These are phyloP conservation scores for Chelonus formosanus DNA, from an alignment of 2,888 invertebrate species.

Conservation along the genomic window DNA sequence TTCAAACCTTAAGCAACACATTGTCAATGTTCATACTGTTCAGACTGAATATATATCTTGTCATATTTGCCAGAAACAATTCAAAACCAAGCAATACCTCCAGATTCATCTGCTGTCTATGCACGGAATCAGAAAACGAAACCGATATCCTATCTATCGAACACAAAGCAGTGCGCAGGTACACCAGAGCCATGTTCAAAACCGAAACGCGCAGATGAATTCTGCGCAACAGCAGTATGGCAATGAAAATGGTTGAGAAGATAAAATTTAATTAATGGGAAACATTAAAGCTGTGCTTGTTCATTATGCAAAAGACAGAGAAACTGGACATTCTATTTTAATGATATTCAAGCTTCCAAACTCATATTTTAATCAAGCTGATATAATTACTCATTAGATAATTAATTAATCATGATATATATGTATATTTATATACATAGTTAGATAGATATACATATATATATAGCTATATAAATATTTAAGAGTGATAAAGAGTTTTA, in stretches of 20 bases:
- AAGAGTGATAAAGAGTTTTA: too few species aligned
- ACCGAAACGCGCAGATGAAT: conserved; percentile 47
- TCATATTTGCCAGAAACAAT: conserved; percentile 73
- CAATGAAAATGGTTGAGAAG: conserved; percentile 53
- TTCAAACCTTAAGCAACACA: conserved; percentile 76
- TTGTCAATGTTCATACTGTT: conserved; percentile 74
- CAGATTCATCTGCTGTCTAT: conserved; percentile 76
- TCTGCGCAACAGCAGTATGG: conserved; percentile 45
- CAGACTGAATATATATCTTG: conserved; percentile 71
- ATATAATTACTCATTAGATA: too few species aligned
- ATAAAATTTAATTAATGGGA: conserved; percentile 46
- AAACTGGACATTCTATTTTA: too few species aligned
- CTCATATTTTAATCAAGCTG: too few species aligned
- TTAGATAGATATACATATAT: background rate
- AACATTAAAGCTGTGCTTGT: too few species aligned
- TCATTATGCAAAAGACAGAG: too few species aligned
- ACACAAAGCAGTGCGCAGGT: conserved; percentile 48
- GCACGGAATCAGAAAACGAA: conserved; percentile 73
- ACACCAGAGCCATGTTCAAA: conserved; percentile 43
- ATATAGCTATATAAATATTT: too few species aligned
- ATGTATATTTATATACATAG: background rate
- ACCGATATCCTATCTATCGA: conserved; percentile 65
- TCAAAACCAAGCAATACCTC: conserved; percentile 77
- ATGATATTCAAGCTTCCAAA: too few species aligned
- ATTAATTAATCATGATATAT: conserved; percentile 14